Base-by-base conservation (phyloP, 2,888 invertebrate genomes). In the Troilus luridus region DNA sequence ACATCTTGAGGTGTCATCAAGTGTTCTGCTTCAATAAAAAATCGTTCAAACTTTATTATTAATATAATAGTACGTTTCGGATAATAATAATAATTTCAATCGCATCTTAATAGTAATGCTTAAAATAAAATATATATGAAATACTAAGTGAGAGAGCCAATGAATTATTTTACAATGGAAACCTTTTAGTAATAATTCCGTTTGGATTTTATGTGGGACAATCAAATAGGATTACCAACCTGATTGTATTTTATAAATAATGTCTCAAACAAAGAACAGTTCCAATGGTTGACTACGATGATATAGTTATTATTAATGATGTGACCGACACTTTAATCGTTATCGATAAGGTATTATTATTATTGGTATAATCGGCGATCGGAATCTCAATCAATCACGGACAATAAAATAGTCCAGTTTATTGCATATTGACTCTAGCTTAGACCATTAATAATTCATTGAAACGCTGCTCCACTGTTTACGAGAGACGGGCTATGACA, bases 361-460 rank as follows among this genome's bases (percentile, higher is more conserved):
- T 85, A 56, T 85, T 11, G 19, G 11, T 81, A 85, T 58, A 56
- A 21, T 58, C n/a, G 56, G 56, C 56, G n/a, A 56, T 85, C 11
- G 56, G 21, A 27, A 56, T 19, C 21, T 85, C 85, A 41, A 54
- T 90, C 90, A 77, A 77, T 90, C 90, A 90, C 59, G 12, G 27
- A 72, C 19, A 58, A 77, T 72, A 90, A 58, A 58, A 90, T 72
- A 90, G 85, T 54, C 85, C 85, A 85, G 85, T 85, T 85, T 56
- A 14, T n/a, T 54, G 41, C 41, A 85, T 85, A 58, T 85, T 54
- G 56, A 77, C 72, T 77, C 72, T 77, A 41, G 72, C 21, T 21
- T 19, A 90, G 58, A 58, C 64, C 90, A 90, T 90, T 72, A 90
- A 90, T 90, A 90, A 90, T 90, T 72, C 90, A 90, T 90, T 90